Evolutionary conservation across 2,888 invertebrate genomes (phyloP).

Genomic region (Aporophyla lueneburgensis): DNA sequence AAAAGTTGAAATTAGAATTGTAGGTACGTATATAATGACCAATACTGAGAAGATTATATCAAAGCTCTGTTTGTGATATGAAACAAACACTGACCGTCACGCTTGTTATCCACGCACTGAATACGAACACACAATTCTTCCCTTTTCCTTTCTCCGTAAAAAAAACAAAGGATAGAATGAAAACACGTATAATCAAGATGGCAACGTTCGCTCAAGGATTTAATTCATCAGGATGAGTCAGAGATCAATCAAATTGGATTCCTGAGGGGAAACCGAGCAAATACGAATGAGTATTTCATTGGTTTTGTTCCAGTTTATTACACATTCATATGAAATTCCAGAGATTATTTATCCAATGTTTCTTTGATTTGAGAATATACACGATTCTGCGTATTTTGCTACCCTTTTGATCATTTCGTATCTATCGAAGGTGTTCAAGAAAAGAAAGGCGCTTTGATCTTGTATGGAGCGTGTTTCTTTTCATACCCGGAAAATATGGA

Average conservation of each 20-base stretch:
- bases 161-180: slow-evolving; percentile 39
- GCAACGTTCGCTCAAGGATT: slow-evolving; percentile 61
- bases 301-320: slow-evolving; percentile 31
- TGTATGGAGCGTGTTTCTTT: background rate
- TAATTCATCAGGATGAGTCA: slow-evolving; percentile 66
- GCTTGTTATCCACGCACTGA: slow-evolving; percentile 19
- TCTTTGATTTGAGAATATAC: slow-evolving; percentile 6
- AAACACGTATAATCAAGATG: slow-evolving; percentile 56
- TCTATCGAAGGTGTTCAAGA: background rate
- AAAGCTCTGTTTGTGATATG: no score
- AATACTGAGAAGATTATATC: no score
- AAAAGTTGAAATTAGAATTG: no score
- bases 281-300: slow-evolving; percentile 17
- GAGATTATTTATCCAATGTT: background rate
- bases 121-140: background rate
- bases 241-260: slow-evolving; percentile 71
- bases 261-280: slow-evolving; percentile 64
- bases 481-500: background rate
- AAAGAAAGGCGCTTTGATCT: slow-evolving; percentile 21
- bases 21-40: no score
- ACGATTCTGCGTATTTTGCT: background rate
- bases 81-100: background rate
- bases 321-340: slow-evolving; percentile 30
- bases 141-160: background rate
- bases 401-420: slow-evolving; percentile 24